Evolutionary conservation across 2,888 invertebrate species (phyloP).

Genomic region (Cerastoderma edule): DNA sequence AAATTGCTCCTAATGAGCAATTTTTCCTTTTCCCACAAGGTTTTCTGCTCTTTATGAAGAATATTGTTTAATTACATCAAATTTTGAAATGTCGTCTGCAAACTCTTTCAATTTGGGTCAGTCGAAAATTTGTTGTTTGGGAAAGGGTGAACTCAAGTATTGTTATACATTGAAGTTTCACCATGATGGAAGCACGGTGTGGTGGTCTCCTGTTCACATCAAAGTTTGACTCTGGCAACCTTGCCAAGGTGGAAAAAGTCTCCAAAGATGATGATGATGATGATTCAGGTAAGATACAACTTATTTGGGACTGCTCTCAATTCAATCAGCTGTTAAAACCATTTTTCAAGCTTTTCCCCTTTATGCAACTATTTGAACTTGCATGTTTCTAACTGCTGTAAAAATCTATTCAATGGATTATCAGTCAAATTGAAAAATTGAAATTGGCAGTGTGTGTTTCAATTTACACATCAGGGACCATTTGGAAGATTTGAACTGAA

Average conservation of each 20-base stretch:
- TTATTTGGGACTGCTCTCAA: too few relatives aligned
- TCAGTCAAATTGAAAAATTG: too few relatives aligned
- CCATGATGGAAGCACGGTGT: constrained; percentile 80
- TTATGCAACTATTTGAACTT: neutral
- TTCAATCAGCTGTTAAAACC: neutral
- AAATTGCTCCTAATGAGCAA: too few relatives aligned
- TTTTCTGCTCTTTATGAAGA: too few relatives aligned
- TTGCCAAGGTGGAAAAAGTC: constrained; percentile 91
- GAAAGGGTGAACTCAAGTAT: neutral
- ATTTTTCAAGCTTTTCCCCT: neutral
- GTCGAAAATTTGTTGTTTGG: neutral
- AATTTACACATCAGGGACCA: too few relatives aligned
- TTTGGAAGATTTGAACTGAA: too few relatives aligned
- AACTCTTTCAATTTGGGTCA: too few relatives aligned
- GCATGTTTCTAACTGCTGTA: neutral
- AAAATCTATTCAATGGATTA: neutral
- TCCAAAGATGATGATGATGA: constrained; percentile 78
- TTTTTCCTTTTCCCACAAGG: too few relatives aligned
- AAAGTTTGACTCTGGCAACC: constrained; percentile 95
- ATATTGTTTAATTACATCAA: too few relatives aligned
- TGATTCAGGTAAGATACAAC: constrained; percentile 39
- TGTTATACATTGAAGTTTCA: neutral
- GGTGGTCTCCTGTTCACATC: constrained; percentile 92
- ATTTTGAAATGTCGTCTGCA: too few relatives aligned
- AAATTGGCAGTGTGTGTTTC: too few relatives aligned